phyloP scores from a whole-genome alignment of 1,140 invertebrate species.

The Drosophila nikananu region DNA sequence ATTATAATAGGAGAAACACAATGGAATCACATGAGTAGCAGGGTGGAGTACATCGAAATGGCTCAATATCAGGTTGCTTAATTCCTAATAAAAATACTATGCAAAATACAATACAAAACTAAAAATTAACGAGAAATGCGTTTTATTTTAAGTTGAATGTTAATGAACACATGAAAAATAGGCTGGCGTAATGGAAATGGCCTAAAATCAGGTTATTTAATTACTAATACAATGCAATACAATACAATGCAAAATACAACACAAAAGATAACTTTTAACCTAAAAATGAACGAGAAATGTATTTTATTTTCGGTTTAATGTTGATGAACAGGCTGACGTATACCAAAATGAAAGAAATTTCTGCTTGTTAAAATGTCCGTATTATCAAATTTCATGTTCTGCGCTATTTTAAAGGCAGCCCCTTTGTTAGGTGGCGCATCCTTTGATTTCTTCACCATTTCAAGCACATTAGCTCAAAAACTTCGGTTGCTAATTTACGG shows the following conservation, averaged over 20 bases:
- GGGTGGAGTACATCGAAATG: too few species aligned
- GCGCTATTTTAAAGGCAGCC: background rate
- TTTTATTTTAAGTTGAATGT: too few species aligned
- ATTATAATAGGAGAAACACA: background rate
- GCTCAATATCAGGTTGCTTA: background rate
- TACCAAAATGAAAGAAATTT: background rate
- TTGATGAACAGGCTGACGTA: background rate
- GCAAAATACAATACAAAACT: too few species aligned
- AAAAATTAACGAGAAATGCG: background rate
- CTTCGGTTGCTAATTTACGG: constrained; percentile 64
- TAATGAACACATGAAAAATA: too few species aligned
- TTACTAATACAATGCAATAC: too few species aligned
- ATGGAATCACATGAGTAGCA: too few species aligned
- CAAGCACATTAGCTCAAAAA: constrained; percentile 61
- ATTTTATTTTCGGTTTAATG: background rate
- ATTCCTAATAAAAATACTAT: too few species aligned
- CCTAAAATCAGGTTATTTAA: background rate
- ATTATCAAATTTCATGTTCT: background rate
- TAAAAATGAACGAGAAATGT: background rate
- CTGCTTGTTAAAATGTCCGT: background rate
- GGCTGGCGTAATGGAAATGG: too few species aligned
- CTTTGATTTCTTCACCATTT: constrained; percentile 48
- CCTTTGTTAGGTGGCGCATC: constrained; percentile 31
- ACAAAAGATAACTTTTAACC: background rate
- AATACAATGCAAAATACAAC: too few species aligned